These are phyloP conservation scores for Tenthredo scrophulariae DNA, from an alignment of 2,888 invertebrate species.

Conservation along the genomic window DNA sequence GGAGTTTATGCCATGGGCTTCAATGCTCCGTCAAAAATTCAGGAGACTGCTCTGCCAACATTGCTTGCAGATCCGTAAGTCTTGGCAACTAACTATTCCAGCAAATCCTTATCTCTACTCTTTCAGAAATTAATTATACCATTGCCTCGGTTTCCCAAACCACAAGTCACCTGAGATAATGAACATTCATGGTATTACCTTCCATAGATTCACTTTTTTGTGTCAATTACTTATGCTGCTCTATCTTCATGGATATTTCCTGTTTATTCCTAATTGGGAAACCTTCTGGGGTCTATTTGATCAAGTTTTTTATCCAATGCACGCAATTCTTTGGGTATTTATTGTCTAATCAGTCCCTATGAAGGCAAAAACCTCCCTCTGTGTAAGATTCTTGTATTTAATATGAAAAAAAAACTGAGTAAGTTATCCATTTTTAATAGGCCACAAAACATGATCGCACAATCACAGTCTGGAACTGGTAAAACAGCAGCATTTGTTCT, in stretches of 20 bases:
- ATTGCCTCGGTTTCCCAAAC: background rate
- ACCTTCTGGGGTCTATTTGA: background rate
- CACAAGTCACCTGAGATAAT: background rate
- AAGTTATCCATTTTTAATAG: conserved; percentile 74
- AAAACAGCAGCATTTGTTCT: conserved; percentile 99
- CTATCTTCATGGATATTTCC: background rate
- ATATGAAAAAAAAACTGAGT: conserved; percentile 19
- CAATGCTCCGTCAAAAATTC: conserved; percentile 99
- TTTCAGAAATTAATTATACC: conserved; percentile 12
- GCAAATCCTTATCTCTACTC: background rate
- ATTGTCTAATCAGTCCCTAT: background rate
- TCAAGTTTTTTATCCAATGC: background rate
- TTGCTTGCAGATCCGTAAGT: conserved; percentile 92
- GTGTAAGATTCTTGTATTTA: background rate
- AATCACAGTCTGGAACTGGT: conserved; percentile 99
- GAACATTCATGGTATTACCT: background rate
- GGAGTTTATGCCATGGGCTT: conserved; percentile 98
- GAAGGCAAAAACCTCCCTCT: background rate
- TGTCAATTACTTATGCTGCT: background rate
- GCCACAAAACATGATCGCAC: conserved; percentile 99
- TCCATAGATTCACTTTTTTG: background rate
- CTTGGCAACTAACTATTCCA: background rate
- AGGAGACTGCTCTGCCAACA: conserved; percentile 97
- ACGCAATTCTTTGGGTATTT: background rate
- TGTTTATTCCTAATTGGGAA: background rate